These are phyloP conservation scores for Labrus mixtus DNA, from an alignment of 2,113 vertebrate genomes.

Conservation along the genomic window DNA sequence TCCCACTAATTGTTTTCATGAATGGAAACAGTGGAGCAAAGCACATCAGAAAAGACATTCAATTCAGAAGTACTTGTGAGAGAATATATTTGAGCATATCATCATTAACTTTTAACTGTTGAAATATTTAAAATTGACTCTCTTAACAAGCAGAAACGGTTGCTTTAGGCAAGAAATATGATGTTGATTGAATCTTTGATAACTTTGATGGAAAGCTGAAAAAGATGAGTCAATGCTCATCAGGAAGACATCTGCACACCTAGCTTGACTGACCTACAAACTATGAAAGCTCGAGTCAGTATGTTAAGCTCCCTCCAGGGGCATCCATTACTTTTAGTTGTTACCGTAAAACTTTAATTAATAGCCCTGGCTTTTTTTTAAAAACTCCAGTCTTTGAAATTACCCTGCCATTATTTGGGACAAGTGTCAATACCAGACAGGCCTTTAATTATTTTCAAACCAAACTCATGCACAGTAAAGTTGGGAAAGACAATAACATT, in stretches of 20 bases:
- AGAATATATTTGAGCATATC: too few species aligned
- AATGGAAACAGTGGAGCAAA: conserved; percentile 1
- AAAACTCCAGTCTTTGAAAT: too few species aligned
- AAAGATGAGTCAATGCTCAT: not conserved
- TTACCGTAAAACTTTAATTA: too few species aligned
- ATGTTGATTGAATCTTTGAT: not conserved
- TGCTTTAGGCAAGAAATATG: not conserved
- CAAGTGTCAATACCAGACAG: too few species aligned
- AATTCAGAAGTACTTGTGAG: not conserved
- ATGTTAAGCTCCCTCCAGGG: not conserved
- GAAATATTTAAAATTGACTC: too few species aligned
- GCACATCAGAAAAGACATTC: not conserved
- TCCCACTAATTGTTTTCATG: conserved; percentile 37
- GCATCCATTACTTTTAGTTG: not conserved
- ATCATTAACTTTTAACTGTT: too few species aligned
- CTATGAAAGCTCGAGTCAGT: not conserved
- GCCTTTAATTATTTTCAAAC: too few species aligned
- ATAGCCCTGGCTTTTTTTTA: too few species aligned
- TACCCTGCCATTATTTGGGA: too few species aligned
- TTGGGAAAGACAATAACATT: too few species aligned
- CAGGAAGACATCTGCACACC: not conserved
- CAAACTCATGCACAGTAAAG: too few species aligned
- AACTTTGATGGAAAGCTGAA: not conserved
- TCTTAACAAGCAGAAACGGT: not conserved
- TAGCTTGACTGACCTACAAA: not conserved